A percentile compares a stretch with the other conserved stretches of the same genome.
Evolutionary conservation across 2,888 invertebrate genomes (phyloP).

Genomic region (Nomada ruficornis): DNA sequence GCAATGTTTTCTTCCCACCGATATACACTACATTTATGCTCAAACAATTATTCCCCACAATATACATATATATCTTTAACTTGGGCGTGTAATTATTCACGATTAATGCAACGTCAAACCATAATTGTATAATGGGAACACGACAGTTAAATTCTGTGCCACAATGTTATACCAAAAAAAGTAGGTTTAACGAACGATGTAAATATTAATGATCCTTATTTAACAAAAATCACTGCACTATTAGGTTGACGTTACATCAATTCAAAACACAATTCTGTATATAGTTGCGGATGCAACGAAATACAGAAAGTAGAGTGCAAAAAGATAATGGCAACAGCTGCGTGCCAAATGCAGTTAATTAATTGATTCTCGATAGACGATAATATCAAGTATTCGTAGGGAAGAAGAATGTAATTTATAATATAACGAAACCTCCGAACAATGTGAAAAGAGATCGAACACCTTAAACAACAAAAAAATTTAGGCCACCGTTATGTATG

Average conservation of each 20-base stretch:
- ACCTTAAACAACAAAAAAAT: slow-evolving; percentile 40
- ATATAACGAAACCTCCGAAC: neutral
- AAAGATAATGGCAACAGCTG: slow-evolving; percentile 30
- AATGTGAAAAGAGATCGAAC: slow-evolving; percentile 9
- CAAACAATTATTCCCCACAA: too few relatives aligned
- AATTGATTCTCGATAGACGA: neutral
- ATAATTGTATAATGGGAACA: neutral
- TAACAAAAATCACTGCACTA: neutral
- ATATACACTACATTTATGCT: too few relatives aligned
- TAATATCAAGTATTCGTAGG: neutral
- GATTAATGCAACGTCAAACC: neutral
- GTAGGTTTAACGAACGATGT: neutral
- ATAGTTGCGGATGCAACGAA: slow-evolving; percentile 37
- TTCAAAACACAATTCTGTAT: slow-evolving; percentile 42
- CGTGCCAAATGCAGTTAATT: slow-evolving; percentile 3
- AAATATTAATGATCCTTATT: neutral
- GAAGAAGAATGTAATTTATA: neutral
- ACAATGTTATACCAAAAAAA: neutral
- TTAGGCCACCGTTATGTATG: slow-evolving; percentile 58
- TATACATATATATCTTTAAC: too few relatives aligned
- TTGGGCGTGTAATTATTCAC: too few relatives aligned
- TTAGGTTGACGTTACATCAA: slow-evolving; percentile 30
- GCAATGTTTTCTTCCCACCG: too few relatives aligned
- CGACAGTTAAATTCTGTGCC: neutral
- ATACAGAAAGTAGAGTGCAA: slow-evolving; percentile 22